Evolutionary conservation across 2,888 invertebrate genomes (phyloP), one percentile per base, ranked within the genome.

Genomic region (Panzeria rudis): DNA sequence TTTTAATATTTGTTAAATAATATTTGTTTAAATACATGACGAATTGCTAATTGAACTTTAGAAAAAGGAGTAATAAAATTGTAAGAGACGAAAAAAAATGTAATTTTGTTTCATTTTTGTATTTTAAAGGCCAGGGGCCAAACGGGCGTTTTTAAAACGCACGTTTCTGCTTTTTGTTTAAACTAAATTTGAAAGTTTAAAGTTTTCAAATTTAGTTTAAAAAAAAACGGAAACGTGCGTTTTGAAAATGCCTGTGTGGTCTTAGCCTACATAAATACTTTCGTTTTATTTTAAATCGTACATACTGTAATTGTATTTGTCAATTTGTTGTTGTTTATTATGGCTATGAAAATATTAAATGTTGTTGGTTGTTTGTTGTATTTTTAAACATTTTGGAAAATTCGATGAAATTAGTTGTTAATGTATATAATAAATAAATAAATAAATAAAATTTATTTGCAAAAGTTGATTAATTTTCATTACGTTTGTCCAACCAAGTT

Each of bases 321-420:
- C 73, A 73, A 82, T 62, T 84, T 86, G 64, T 82, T 84, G 79
- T 81, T 86, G 47, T 79, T 83, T 75, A 71, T 64, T 68, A 84
- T 83, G 75, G 41, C 84, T 75, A 66, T 66, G 61, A 71, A 77
- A 77, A 44, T 80, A 79, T 69, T 80, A 78, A 68, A 68, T 84
- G 82, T 82, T 86, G 84, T 88, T 88, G 84, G 82, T 88, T 87
- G 77, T 81, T 86, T 81, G 76, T 71, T 86, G 68, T 76, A 83
- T 79, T 79, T 80, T 64, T 15, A 47, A 76, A 86, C 23, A 17
- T 11, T 66, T 77, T 83, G 54, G 62, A 77, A 61, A 62, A 69
- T 61, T 69, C 11, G 8, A 25, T 66, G 9, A 17, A 59, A 71
- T 71, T 79, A 29, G 47, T 29, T 25, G 41, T 35, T 29, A 44